These are phyloP conservation scores for Escarpia spicata DNA, from an alignment of 2,888 invertebrate genomes.

Conservation along the genomic window DNA sequence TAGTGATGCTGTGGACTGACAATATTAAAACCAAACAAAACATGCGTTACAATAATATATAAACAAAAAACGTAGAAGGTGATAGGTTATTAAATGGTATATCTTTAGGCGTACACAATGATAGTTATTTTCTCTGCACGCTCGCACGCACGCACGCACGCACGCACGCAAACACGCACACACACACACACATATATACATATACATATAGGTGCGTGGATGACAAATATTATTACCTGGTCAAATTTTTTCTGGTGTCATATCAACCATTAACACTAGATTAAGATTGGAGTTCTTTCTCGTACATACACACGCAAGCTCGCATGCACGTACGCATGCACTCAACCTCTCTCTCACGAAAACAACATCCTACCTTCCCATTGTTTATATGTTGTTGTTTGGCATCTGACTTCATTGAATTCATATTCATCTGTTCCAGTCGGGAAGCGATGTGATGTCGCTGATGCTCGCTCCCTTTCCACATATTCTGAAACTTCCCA, in stretches of 20 bases:
- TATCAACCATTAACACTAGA: no score
- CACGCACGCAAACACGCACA: not conserved
- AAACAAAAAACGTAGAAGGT: not conserved
- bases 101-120: not conserved
- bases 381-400: not conserved
- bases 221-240: no score
- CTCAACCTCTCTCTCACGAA: not conserved
- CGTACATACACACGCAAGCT: not conserved
- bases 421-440: not conserved
- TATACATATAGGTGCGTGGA: not conserved
- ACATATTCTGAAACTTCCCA: not conserved
- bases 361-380: not conserved
- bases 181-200: not conserved
- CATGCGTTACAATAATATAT: not conserved
- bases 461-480: not conserved
- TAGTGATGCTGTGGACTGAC: no score
- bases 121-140: no score
- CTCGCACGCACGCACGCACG: no score
- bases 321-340: not conserved
- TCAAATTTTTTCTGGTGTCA: no score
- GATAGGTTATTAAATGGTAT: not conserved
- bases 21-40: no score
- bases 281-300: no score
- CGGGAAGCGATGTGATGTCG: not conserved
- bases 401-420: not conserved